Evolutionary conservation across 2,888 invertebrate genomes (phyloP), one percentile per base, ranked within the genome.

Genomic region (Erynnis tages): DNA sequence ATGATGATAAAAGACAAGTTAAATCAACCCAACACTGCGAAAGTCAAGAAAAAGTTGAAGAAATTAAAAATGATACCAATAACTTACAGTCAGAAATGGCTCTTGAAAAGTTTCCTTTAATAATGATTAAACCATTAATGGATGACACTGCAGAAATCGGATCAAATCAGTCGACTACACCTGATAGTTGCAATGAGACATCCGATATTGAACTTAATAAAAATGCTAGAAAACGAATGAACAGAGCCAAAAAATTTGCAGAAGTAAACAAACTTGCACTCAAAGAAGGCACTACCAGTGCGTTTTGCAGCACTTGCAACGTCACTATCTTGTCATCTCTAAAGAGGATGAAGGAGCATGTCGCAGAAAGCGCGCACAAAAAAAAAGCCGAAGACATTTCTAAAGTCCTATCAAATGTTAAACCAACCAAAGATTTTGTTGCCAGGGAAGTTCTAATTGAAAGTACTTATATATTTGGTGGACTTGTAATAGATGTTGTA

Each of bases 291-390:
- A 59, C 56, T 1, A 34, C 49, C 1, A 60, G 59, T 37, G 67
- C 67, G 10, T 67, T 58, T 25, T 74, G 73, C 38, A 60, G 56
- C 11, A 23, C 52, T 10, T 74, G 73, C 55, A 48, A 62, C 27
- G 59, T 61, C 1, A 63, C 54, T 40, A 46, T 74, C 1, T 66
- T 69, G 0, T 64, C 67, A 1, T 55, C 64, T 1, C 14, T 72
- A 1, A 60, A 57, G 6, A 58, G 60, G 13, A 66, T 77, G 64
- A 65, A 65, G 43, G 71, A 76, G 48, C 76, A 77, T 40, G 63
- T 71, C 0, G 21, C 53, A 4, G 76, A 73, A 6, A 57, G 52
- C 5, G 47, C 46, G 1, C 79, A 79, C 45, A 69, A 58, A 25
- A 66, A 41, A 34, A 62, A 56, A 21, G 21, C 57, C 32, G 11